Evolutionary conservation across 1,140 invertebrate genomes (phyloP), one percentile per base, ranked within the genome.

Genomic region (Melanaphis sacchari): DNA sequence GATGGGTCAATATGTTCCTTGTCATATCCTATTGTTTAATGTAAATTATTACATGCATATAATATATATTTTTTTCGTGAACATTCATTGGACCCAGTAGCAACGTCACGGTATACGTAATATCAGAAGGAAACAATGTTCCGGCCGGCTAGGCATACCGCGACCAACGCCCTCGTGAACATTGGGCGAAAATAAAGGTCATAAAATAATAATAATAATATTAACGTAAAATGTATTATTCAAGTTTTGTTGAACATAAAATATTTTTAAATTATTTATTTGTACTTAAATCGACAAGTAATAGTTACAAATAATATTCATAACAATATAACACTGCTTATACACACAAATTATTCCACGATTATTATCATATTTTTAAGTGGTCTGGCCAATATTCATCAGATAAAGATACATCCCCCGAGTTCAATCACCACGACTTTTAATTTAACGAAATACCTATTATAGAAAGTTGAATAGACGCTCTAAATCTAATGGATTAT

Each of bases 81-180:
- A 90, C 89, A n/a, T 54, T 66, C 89, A 41, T 90, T 38, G 15
- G 54, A 90, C 89, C 24, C 40, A 90, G 46, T 89, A 46, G 52
- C 89, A 54, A 54, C 89, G 91, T 93, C 91, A 93, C 66, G 91
- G 91, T 93, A 22, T 54, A 92, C 90, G 66, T 81, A 84, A 38
- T 93, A 93, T 49, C 81, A 52, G 81, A 82, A 52, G 91, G 91
- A 93, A 93, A 46, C 91, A 93, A 93, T 93, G 91, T 93, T 93
- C 91, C 76, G 49, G 91, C 81, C 46, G 46, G 76, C 46, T 93
- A 93, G 81, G 43, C 91, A 93, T 90, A 90, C 81, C 91, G 24
- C 43, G 90, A 91, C 89, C 89, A 90, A 90, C 89, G 89, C 89
- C 89, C 89, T 90, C 89, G 89, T 90, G 89, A 90, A 90, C 89